Percentiles rank a stretch among this genome's conserved stretches.
These are phyloP conservation scores for Butorides virescens DNA, from an alignment of 2,113 vertebrate species.

Conservation along the genomic window DNA sequence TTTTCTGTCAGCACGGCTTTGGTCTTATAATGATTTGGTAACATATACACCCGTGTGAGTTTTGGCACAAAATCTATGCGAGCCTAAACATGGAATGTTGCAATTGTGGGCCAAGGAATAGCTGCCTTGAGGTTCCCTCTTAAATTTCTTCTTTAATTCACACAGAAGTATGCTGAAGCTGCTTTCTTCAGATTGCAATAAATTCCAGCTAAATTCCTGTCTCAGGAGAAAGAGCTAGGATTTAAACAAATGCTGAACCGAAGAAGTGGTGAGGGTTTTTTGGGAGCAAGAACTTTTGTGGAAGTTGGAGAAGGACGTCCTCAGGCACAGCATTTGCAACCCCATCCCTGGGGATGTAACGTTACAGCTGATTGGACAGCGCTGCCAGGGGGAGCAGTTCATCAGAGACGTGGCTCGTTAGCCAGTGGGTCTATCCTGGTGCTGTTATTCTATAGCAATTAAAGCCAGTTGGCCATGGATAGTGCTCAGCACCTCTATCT, in stretches of 20 bases:
- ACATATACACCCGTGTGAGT: not conserved
- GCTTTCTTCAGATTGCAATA: not conserved
- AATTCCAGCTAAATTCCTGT: not conserved
- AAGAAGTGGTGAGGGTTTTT: rapidly evolving
- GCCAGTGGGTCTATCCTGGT: not conserved
- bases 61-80: not conserved
- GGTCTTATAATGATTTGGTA: not conserved
- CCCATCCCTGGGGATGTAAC: not conserved
- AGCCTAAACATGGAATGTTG: not conserved
- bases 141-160: not conserved
- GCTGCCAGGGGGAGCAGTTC: not conserved
- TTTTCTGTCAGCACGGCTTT: not conserved
- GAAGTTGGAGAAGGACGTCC: not conserved
- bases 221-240: rapidly evolving
- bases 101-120: not conserved
- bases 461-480: rapidly evolving
- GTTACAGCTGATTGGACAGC: rapidly evolving
- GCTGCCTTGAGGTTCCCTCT: not conserved
- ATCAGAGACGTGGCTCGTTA: rapidly evolving
- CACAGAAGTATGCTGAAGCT: not conserved
- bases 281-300: not conserved
- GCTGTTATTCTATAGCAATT: not conserved
- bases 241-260: not conserved
- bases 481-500: not conserved
- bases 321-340: not conserved